These are phyloP conservation scores for Stenurella melanura DNA, from an alignment of 2,888 invertebrate species.

Conservation along the genomic window DNA sequence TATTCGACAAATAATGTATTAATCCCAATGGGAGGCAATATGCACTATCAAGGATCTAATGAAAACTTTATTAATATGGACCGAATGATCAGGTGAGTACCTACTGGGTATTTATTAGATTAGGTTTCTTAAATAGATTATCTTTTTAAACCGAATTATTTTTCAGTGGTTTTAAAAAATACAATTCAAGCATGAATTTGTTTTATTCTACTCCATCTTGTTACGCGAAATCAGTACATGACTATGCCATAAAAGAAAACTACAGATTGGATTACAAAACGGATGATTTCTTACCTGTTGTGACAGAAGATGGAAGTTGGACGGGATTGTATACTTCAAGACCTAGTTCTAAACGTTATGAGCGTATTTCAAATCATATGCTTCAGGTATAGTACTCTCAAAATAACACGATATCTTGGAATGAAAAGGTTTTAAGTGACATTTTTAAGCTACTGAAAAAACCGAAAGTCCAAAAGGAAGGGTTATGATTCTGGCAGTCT, in stretches of 20 bases:
- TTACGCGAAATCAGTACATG: slow-evolving; percentile 82
- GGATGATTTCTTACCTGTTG: slow-evolving; percentile 82
- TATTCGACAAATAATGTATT: slow-evolving; percentile 77
- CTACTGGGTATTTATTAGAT: slow-evolving; percentile 44
- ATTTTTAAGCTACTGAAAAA: too few relatives aligned
- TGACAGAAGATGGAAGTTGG: slow-evolving; percentile 81
- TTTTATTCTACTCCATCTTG: slow-evolving; percentile 90
- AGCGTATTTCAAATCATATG: slow-evolving; percentile 74
- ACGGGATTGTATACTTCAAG: slow-evolving; percentile 81
- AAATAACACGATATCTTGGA: too few relatives aligned
- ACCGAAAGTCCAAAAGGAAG: too few relatives aligned
- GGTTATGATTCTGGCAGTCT: too few relatives aligned
- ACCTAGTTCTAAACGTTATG: slow-evolving; percentile 76
- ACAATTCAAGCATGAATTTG: slow-evolving; percentile 76
- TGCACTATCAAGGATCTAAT: slow-evolving; percentile 77
- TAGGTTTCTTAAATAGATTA: too few relatives aligned
- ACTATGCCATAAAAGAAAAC: slow-evolving; percentile 67
- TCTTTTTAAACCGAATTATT: neutral
- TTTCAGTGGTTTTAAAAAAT: slow-evolving; percentile 47
- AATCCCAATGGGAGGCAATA: slow-evolving; percentile 81
- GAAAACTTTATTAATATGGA: slow-evolving; percentile 79
- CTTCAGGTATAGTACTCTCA: slow-evolving; percentile 73
- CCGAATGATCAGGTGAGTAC: slow-evolving; percentile 70
- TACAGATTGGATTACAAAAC: slow-evolving; percentile 69
- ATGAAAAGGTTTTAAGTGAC: too few relatives aligned